Evolutionary conservation across 2,113 vertebrate genomes (phyloP).

Genomic region (Notothenia coriiceps): DNA sequence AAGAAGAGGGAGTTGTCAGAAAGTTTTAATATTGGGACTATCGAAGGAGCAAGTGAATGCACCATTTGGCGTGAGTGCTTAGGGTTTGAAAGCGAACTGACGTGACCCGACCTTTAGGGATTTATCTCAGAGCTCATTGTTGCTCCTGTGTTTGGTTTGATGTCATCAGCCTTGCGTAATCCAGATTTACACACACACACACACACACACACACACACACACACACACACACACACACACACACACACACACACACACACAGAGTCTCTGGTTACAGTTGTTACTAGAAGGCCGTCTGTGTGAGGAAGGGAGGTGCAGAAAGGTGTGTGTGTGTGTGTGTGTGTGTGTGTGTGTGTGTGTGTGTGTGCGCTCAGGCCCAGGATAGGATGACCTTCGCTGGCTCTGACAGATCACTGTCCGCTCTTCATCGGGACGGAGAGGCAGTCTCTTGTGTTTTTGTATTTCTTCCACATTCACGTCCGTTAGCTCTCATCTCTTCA

Average conservation of each 20-base stretch:
- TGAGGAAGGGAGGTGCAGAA: constrained; percentile 57
- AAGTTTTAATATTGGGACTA: too few species aligned
- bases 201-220: too few species aligned
- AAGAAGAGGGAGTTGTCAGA: too few species aligned
- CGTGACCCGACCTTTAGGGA: background rate
- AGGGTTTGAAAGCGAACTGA: background rate
- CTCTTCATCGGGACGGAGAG: constrained; percentile 59
- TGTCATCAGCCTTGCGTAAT: constrained; percentile 48
- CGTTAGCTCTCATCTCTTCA: constrained; percentile 34
- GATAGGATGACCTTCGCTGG: constrained; percentile 76
- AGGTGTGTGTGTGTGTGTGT: constrained; percentile 48
- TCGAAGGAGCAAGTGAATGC: too few species aligned
- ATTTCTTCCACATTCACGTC: constrained; percentile 29
- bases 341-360: too few species aligned
- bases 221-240: too few species aligned
- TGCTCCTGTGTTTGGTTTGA: background rate
- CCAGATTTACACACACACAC: background rate
- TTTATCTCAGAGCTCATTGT: constrained; percentile 2
- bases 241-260: too few species aligned
- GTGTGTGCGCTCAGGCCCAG: constrained; percentile 51
- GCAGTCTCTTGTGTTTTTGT: constrained; percentile 33
- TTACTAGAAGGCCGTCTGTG: constrained; percentile 58
- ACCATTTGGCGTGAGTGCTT: too few species aligned
- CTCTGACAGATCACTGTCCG: constrained; percentile 79
- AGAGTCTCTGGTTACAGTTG: constrained; percentile 64